Conservation (phyloP, 2,797 vertebrate species). For the Sylvia borin region DNA sequence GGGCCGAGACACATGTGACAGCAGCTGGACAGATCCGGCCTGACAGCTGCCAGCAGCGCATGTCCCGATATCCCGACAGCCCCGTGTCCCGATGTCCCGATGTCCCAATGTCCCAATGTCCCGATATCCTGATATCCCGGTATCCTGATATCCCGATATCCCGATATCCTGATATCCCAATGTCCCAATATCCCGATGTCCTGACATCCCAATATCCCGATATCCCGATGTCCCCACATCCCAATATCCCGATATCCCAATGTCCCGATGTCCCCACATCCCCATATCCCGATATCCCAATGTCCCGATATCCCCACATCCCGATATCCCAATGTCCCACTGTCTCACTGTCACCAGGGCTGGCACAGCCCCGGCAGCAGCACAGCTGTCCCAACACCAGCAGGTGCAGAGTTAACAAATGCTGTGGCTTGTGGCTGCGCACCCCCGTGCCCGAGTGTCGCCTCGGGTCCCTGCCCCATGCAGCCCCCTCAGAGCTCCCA, state of each 20-base stretch:
- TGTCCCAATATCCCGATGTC: fast-evolving
- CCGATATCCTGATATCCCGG: fast-evolving
- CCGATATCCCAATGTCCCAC: background rate
- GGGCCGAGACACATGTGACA: fast-evolving
- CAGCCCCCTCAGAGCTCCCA: background rate
- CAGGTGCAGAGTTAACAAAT: too few relatives aligned
- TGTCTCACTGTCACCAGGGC: too few relatives aligned
- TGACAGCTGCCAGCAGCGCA: background rate
- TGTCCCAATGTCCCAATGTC: background rate
- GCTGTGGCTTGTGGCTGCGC: too few relatives aligned
- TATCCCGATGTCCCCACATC: fast-evolving
- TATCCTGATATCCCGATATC: fast-evolving
- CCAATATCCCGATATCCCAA: fast-evolving
- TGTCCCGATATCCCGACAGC: fast-evolving
- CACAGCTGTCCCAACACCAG: too few relatives aligned
- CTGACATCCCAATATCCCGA: fast-evolving
- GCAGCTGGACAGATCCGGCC: background rate
- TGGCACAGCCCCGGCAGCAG: too few relatives aligned
- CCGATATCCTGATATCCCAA: fast-evolving
- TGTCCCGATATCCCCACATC: background rate
- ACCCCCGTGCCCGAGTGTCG: fast-evolving
- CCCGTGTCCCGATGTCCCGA: too few relatives aligned
- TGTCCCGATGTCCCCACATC: fast-evolving
- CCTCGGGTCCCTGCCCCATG: background rate
- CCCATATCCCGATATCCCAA: too few relatives aligned